phyloP scores from a whole-genome alignment of 1,140 invertebrate genomes.

The Scaptomyza montana region DNA sequence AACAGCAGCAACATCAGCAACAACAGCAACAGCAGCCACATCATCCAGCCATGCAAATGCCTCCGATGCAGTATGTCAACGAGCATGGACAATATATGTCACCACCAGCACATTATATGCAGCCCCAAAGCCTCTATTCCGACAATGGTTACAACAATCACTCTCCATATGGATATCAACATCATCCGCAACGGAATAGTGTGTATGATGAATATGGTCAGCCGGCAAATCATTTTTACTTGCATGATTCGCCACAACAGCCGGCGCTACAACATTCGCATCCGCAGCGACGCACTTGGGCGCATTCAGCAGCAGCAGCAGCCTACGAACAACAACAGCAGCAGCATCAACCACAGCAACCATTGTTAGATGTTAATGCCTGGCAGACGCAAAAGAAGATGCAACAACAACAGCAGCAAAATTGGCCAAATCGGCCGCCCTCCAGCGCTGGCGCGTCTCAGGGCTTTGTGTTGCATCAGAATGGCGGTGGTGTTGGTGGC shows the following conservation, averaged over 20 bases:
- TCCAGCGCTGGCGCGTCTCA: slow-evolving; percentile 60
- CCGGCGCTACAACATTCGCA: slow-evolving; percentile 84
- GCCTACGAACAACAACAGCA: slow-evolving; percentile 82
- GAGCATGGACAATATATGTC: slow-evolving; percentile 82
- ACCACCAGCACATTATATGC: slow-evolving; percentile 68
- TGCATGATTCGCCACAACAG: slow-evolving; percentile 86
- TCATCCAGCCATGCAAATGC: slow-evolving; percentile 70
- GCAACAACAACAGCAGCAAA: slow-evolving; percentile 60
- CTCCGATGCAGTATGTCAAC: slow-evolving; percentile 79
- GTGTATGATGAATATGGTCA: slow-evolving; percentile 79
- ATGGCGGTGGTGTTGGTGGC: slow-evolving; percentile 60
- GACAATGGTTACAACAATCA: slow-evolving; percentile 81
- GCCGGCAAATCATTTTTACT: slow-evolving; percentile 87
- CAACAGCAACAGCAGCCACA: slow-evolving; percentile 68
- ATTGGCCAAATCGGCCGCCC: slow-evolving; percentile 64
- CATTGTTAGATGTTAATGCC: slow-evolving; percentile 75
- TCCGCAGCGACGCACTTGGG: slow-evolving; percentile 89
- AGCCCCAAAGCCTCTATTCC: slow-evolving; percentile 75
- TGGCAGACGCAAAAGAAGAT: slow-evolving; percentile 76
- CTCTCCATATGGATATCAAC: slow-evolving; percentile 56
- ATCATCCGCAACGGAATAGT: slow-evolving; percentile 84
- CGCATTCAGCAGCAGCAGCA: slow-evolving; percentile 87
- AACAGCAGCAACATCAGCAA: slow-evolving; percentile 84
- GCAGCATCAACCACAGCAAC: slow-evolving; percentile 62
- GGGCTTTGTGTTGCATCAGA: slow-evolving; percentile 81